Base-by-base conservation (phyloP, 2,888 invertebrate genomes). In the Apeira syringaria region DNA sequence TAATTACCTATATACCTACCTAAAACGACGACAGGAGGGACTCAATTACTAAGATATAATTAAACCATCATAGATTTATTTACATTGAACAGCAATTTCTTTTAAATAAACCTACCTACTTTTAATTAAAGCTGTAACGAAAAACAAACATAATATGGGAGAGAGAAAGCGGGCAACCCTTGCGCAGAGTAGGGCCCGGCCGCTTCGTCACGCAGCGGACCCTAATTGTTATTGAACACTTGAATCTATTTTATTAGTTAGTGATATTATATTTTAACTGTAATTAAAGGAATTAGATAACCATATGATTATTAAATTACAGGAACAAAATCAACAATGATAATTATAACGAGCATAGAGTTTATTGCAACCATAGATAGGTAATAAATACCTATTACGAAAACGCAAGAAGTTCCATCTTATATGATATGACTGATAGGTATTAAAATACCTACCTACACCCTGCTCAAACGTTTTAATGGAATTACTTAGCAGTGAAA, bases 71-170 rank as follows among this genome's bases (percentile, higher is more conserved):
- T 77, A 78, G 81, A 83, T 85, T 83, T 86, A 84, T 83, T 86
- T 86, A 84, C 86, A 82, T 82, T 83, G 79, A 84, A 80, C 80
- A 84, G 84, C 77, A 86, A 83, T 86, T 85, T 85, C 83, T 82
- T 85, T 85, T 80, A 82, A 85, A 85, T 85, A 82, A 85, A 83
- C n/a, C n/a, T n/a, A 83, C 83, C 75, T 83, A 80, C 81, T 84
- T 85, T 86, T 85, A 87, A 86, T 87, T 86, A 87, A 87, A 82
- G 82, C 85, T 81, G 79, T 82, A 84, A 85, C 82, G 80, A 80
- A 85, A 87, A 82, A 84, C 83, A 86, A 87, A 87, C 83, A 87
- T 65, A 83, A 72, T 66, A 71, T 70, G 30, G 72, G 7, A 20
- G 20, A 5, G 20, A 2, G 20, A 15, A 64, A 65, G 65, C 66